Conservation (phyloP, 2,113 vertebrate genomes). For the Hippocampus guttulatus region DNA sequence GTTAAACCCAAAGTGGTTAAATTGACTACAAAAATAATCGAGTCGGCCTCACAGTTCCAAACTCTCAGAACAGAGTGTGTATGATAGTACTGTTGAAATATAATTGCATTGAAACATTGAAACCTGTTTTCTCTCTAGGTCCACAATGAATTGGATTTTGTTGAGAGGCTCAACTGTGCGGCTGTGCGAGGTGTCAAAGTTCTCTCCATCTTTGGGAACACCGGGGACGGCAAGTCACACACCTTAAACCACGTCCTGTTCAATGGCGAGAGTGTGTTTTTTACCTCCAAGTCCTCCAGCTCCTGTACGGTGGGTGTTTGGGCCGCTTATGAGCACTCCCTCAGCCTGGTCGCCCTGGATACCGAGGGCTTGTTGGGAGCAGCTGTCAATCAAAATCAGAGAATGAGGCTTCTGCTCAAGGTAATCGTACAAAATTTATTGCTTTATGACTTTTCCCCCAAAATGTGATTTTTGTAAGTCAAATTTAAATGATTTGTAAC, state of each 20-base stretch:
- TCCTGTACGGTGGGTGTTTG: slow-evolving; percentile 80
- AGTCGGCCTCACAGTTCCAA: neutral
- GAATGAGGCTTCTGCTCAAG: slow-evolving; percentile 76
- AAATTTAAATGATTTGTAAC: neutral
- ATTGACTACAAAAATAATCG: neutral
- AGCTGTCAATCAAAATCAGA: slow-evolving; percentile 71
- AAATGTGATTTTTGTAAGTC: neutral
- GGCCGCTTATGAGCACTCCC: slow-evolving; percentile 71
- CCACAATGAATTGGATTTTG: slow-evolving; percentile 59
- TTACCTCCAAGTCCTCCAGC: slow-evolving; percentile 75
- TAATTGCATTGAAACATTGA: neutral
- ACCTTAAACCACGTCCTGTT: slow-evolving; percentile 79
- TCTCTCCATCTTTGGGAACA: slow-evolving; percentile 81
- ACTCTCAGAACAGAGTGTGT: neutral
- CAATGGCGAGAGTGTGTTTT: slow-evolving; percentile 65
- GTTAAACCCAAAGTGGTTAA: neutral
- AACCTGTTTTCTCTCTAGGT: slow-evolving; percentile 53
- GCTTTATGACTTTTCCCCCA: neutral
- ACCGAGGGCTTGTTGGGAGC: slow-evolving; percentile 77
- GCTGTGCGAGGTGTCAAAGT: slow-evolving; percentile 71
- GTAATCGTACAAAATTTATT: slow-evolving; percentile 12
- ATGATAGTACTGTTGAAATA: neutral
- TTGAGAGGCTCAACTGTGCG: slow-evolving; percentile 65
- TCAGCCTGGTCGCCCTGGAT: slow-evolving; percentile 71
- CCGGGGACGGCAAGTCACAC: slow-evolving; percentile 81